Base-by-base conservation (phyloP, 2,797 vertebrate species). In the Mormyrops boulengeri region DNA sequence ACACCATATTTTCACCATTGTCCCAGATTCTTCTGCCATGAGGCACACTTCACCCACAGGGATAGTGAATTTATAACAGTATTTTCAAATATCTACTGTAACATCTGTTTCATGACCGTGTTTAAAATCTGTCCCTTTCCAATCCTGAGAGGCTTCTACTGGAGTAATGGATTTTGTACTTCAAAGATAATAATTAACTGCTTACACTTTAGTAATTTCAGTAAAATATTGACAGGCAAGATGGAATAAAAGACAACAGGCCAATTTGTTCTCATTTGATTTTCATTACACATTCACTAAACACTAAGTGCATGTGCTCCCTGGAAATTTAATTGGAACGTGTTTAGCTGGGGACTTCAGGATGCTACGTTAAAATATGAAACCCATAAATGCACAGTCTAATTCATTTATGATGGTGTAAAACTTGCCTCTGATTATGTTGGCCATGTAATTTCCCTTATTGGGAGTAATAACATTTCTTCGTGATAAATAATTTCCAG, bases 181-280 rank as follows among this genome's bases (percentile, higher is more conserved):
- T 47, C 9, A 47, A 8, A 66, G 52, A n/a, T 57, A 69, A 44
- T 47, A n/a, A 88, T 88, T 88, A 88, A 88, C 55, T 66, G 55
- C 34, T 88, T 88, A 66, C 87, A 26, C 60, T 69, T 22, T 66
- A 88, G 52, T 66, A 49, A 88, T 88, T 88, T 66, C 44, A 66
- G 87, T 88, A 26, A 88, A 62, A 88, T 88, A 47, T 49, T 88
- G 38, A 88, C 55, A 88, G 44, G 60, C n/a, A 11, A 85, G 41
- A 50, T 69, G 60, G 60, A 62, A 44, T 53, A 88, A 60, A 87
- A 87, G 77, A 82, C 77, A 82, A 69, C 60, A 88, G 19, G 30
- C 38, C 62, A 26, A 30, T 57, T 66, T 88, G 17, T n/a, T 87
- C 53, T 60, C 53, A 19, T 57, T 87, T 26, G 17, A 41, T 57